Conservation (phyloP, 2,797 vertebrate species). For the Cryptoblepharus egeriae region DNA sequence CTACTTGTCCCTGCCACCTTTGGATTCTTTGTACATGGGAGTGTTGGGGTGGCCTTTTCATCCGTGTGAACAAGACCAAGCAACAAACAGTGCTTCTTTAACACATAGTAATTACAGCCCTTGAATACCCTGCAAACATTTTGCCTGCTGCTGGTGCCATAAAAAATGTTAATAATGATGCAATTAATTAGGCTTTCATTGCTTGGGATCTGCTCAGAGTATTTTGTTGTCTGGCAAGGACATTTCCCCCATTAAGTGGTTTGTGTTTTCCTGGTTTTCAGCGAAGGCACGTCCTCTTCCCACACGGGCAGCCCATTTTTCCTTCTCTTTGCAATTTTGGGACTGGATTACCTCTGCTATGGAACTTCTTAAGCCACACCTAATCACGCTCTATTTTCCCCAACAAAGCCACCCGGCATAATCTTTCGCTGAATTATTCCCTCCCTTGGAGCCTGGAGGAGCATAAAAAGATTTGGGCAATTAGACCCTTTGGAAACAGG, state of each 20-base stretch:
- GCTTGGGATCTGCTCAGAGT: background rate
- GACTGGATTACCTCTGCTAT: background rate
- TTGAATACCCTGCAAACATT: background rate
- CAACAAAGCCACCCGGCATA: background rate
- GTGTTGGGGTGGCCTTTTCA: background rate
- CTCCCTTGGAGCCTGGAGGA: background rate
- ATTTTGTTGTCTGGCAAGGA: constrained; percentile 4
- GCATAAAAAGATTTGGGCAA: background rate
- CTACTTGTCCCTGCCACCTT: background rate
- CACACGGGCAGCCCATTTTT: background rate
- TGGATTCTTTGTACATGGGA: no score
- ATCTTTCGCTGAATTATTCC: background rate
- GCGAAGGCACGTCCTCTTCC: background rate
- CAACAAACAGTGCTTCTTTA: background rate
- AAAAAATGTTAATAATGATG: background rate
- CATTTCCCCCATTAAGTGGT: background rate
- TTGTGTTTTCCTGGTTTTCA: background rate
- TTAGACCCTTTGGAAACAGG: background rate
- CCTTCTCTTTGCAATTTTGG: background rate
- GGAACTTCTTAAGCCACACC: background rate
- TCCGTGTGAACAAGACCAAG: background rate
- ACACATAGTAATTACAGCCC: background rate
- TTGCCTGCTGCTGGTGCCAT: background rate
- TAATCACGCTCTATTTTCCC: background rate
- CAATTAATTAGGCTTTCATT: constrained; percentile 27